These are phyloP conservation scores for Eupeodes corollae DNA, from an alignment of 1,140 invertebrate genomes.

Conservation along the genomic window DNA sequence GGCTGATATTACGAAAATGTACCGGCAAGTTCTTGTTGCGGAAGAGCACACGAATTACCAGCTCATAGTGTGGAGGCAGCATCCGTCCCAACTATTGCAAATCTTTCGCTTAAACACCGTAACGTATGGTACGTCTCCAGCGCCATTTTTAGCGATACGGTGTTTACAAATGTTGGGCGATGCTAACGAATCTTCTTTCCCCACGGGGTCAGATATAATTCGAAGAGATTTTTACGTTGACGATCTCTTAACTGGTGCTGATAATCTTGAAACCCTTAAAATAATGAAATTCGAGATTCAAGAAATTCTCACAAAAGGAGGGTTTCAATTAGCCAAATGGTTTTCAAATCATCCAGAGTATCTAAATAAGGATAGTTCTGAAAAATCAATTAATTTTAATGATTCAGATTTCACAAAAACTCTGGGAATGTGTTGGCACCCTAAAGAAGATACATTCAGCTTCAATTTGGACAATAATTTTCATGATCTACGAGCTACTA, in stretches of 20 bases:
- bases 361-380: conserved; percentile 5
- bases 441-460: conserved; percentile 13
- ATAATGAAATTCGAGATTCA: conserved; percentile 11
- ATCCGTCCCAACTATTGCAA: conserved; percentile 9
- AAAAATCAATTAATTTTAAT: conserved; percentile 11
- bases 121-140: conserved; percentile 25
- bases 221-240: too few species aligned
- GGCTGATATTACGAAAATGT: conserved; percentile 25
- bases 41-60: conserved; percentile 18
- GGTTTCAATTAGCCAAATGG: conserved; percentile 20
- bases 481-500: conserved; percentile 12
- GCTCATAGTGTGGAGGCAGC: conserved; percentile 29
- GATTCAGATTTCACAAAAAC: conserved; percentile 17
- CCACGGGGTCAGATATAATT: conserved; percentile 15
- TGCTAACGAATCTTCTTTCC: conserved; percentile 13
- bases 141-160: conserved; percentile 25
- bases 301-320: too few species aligned
- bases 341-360: conserved; percentile 13
- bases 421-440: conserved; percentile 19
- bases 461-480: conserved; percentile 9
- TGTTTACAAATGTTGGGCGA: conserved; percentile 21
- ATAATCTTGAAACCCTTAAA: conserved; percentile 8
- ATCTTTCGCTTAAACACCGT: conserved; percentile 10
- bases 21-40: conserved; percentile 16
- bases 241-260: conserved; percentile 34